Conservation (phyloP, 2,888 invertebrate species). For the Griposia aprilina region DNA sequence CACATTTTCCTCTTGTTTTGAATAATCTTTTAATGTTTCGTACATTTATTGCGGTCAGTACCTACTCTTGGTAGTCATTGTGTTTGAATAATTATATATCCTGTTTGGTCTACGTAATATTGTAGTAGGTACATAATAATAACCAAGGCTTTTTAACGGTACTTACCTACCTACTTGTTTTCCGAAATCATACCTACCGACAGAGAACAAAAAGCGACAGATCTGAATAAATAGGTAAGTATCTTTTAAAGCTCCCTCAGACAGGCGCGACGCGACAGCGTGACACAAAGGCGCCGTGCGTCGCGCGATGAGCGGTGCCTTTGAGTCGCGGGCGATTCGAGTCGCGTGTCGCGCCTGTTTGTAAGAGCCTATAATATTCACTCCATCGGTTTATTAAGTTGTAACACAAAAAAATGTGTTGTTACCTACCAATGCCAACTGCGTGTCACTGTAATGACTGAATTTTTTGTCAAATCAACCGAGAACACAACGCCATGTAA, state of each 20-base stretch:
- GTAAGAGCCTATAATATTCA: too few relatives aligned
- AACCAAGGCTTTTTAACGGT: conserved; percentile 33
- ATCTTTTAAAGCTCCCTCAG: too few relatives aligned
- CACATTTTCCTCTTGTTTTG: conserved; percentile 38
- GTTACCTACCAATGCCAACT: neutral
- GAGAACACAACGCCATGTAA: neutral
- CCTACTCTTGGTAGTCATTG: conserved; percentile 14
- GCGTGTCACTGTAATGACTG: neutral
- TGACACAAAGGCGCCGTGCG: too few relatives aligned
- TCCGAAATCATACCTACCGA: conserved; percentile 1
- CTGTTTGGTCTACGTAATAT: conserved; percentile 19
- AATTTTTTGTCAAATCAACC: neutral
- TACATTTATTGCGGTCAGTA: conserved; percentile 1
- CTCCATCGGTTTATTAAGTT: neutral
- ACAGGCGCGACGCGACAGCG: too few relatives aligned
- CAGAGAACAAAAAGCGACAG: neutral
- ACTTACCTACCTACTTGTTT: neutral
- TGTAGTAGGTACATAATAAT: conserved; percentile 9
- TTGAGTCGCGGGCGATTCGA: too few relatives aligned
- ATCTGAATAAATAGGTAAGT: neutral
- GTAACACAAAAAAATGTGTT: neutral
- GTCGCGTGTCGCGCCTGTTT: too few relatives aligned
- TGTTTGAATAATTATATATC: conserved; percentile 19
- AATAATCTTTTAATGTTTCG: conserved; percentile 24
- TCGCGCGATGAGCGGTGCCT: too few relatives aligned